Evolutionary conservation across 2,888 invertebrate genomes (phyloP), one percentile per base, ranked within the genome.

Genomic region (Onchidella celtica): DNA sequence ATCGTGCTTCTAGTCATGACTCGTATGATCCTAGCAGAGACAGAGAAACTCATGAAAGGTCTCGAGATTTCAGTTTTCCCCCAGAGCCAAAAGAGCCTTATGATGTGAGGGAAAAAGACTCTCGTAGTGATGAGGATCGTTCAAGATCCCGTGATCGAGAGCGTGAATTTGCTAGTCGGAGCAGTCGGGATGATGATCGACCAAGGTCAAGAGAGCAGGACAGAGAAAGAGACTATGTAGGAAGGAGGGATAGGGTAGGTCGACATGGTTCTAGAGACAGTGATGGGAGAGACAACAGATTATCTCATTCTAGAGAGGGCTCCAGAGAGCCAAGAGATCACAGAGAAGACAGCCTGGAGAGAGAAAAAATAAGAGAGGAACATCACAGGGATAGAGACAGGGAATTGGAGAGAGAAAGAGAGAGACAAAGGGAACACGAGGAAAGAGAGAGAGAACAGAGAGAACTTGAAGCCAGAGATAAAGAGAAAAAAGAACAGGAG

Each of bases 61-160:
- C 81, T 21, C 65, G 84, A 38, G 86, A 85, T 61, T 82, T 63
- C 69, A 76, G 80, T 11, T 85, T 86, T 47, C 85, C 86, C 21
- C 85, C 87, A 14, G 87, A 87, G 61, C 86, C 87, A 0, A 84
- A 85, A 65, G 86, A 86, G 36, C 87, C 86, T 0, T 86, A 84
- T 79, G 85, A 86, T 21, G 32, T 40, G 21, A 61, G 86, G 75
- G 78, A 86, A 1, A 76, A 76, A 36, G 70, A 70, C 32, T 36
- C 66, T 17, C 57, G 70, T 2, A 65, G n/a, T 32, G 75, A 75
- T 40, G 65, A 75, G 32, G 57, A 55, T 36, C 36, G 36, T 24
- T 83, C 66, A 78, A 61, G 84, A 81, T 72, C 82, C 82, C 81
- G 83, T 3, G 79, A 80, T 32, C 68, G 70, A 34, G 87, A 86